Conservation (phyloP, 2,888 invertebrate species). For the Polia nebulosa region DNA sequence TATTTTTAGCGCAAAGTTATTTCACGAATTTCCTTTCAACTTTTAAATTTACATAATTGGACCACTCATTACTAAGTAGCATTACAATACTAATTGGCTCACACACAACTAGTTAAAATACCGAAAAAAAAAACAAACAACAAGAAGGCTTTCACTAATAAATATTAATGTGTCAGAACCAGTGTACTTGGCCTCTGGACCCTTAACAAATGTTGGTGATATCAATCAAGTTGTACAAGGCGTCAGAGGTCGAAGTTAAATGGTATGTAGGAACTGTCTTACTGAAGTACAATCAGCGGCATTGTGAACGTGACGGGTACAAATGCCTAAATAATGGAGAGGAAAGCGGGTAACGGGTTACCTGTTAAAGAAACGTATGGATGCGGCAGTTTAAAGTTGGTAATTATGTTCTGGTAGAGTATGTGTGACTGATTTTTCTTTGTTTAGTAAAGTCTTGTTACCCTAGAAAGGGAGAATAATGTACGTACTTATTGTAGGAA, state of each 20-base stretch:
- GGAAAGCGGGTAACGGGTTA: constrained; percentile 65
- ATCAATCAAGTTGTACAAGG: constrained; percentile 41
- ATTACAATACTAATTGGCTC: constrained; percentile 49
- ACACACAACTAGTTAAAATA: constrained; percentile 52
- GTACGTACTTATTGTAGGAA: neutral
- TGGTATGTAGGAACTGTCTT: constrained; percentile 70
- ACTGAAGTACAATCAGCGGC: constrained; percentile 80
- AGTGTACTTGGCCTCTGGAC: constrained; percentile 50
- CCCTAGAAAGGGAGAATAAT: neutral
- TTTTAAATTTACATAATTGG: constrained; percentile 6
- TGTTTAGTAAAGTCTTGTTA: neutral
- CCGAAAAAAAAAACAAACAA: constrained; percentile 57
- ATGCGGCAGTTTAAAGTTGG: constrained; percentile 59
- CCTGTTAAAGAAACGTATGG: constrained; percentile 58
- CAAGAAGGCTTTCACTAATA: constrained; percentile 81
- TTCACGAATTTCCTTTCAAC: neutral
- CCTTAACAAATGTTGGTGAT: constrained; percentile 25
- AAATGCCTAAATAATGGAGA: constrained; percentile 82
- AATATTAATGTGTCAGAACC: constrained; percentile 77
- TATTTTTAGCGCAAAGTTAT: constrained; percentile 8
- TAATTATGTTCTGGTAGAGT: neutral
- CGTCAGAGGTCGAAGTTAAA: constrained; percentile 63
- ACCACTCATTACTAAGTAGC: constrained; percentile 35
- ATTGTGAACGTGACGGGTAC: constrained; percentile 82
- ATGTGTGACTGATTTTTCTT: neutral